Evolutionary conservation across 2,797 vertebrate species (phyloP).

Genomic region (Esox masquinongy): DNA sequence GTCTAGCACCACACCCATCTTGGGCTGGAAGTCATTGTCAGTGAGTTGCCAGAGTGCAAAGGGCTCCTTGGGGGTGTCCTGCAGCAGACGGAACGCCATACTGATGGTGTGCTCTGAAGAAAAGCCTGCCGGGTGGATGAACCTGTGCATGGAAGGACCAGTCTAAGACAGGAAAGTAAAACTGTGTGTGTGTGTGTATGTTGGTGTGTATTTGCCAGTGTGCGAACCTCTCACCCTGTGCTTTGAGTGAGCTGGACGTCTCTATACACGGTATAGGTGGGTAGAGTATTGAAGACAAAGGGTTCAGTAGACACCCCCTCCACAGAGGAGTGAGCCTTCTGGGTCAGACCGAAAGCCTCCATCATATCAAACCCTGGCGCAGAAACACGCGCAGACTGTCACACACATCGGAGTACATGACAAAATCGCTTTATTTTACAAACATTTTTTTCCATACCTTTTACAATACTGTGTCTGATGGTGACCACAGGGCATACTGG

Average conservation of each 20-base stretch:
- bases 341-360: conserved; percentile 87
- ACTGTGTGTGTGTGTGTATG: not conserved
- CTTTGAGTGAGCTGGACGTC: conserved; percentile 86
- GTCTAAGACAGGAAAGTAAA: not conserved
- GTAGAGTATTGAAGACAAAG: conserved; percentile 78
- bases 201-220: not conserved
- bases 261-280: conserved; percentile 83
- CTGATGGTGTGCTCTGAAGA: conserved; percentile 84
- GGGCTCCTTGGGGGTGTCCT: conserved; percentile 82
- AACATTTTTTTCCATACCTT: conserved; percentile 62
- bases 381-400: conserved; percentile 19
- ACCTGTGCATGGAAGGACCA: conserved; percentile 53
- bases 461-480: conserved; percentile 74
- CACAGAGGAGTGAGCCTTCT: conserved; percentile 81
- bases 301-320: conserved; percentile 86
- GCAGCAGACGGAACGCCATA: conserved; percentile 83
- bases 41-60: conserved; percentile 93
- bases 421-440: not conserved
- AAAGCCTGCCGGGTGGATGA: conserved; percentile 79
- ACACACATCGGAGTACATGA: conserved; percentile 11
- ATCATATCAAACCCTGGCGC: conserved; percentile 91
- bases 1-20: conserved; percentile 87
- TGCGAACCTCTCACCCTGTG: conserved; percentile 76
- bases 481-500: conserved; percentile 79
- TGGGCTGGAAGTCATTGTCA: conserved; percentile 87